These are phyloP conservation scores for Pristionchus exspectatus DNA, from an alignment of 2,888 invertebrate genomes.

Conservation along the genomic window DNA sequence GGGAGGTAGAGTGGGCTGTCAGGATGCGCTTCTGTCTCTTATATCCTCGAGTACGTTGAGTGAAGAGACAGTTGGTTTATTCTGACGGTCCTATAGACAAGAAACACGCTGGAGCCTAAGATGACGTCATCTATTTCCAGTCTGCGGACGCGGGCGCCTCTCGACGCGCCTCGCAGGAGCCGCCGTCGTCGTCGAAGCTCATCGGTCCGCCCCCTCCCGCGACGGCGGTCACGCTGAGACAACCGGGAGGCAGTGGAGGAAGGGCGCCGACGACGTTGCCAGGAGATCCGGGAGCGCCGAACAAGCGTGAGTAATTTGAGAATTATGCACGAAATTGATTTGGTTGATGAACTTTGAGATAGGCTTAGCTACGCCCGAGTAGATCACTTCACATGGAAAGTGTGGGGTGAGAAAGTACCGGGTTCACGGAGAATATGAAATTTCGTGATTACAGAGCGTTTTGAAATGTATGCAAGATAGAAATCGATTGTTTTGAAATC, in stretches of 20 bases:
- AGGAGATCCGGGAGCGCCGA: constrained; percentile 27
- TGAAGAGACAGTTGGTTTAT: not conserved
- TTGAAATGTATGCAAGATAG: no score
- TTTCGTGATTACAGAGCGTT: no score
- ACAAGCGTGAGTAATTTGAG: not conserved
- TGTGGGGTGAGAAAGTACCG: no score
- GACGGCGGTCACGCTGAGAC: constrained; percentile 38
- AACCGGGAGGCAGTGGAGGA: not conserved
- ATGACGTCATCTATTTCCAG: not conserved
- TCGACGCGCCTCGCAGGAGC: constrained; percentile 54
- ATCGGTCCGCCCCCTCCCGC: not conserved
- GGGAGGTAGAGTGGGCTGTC: not conserved
- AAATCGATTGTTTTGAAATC: not conserved
- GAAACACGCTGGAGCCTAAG: no score
- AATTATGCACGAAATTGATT: no score
- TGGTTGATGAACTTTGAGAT: no score
- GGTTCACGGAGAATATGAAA: no score
- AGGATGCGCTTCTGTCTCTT: no score
- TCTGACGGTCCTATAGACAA: no score
- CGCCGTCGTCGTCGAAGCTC: constrained; percentile 35
- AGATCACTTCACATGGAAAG: no score
- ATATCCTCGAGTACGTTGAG: no score
- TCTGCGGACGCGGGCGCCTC: constrained; percentile 45
- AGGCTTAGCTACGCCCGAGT: no score
- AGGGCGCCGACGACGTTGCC: not conserved